Evolutionary conservation across 2,888 invertebrate species (phyloP), one percentile per base, ranked within the genome.

Genomic region (Acanthoscelides obtectus): DNA sequence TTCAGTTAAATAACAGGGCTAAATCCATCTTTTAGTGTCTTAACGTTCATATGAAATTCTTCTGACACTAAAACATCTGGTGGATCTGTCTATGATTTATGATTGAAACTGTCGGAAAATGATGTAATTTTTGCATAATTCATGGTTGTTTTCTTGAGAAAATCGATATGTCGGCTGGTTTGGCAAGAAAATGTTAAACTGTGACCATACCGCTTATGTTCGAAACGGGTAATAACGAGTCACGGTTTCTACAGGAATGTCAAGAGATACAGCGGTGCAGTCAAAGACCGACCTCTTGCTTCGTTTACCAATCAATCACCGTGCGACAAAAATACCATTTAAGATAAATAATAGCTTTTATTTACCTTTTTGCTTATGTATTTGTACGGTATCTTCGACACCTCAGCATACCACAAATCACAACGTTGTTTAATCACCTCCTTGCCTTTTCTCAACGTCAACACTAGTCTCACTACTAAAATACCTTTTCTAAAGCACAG

Each of bases 171-270:
- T 17, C 5, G 45, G 5, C 8, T 45, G 45, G 45, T 45, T 72
- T 70, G 71, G 74, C 72, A 68, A 72, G 72, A 72, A 74, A 74
- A 71, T 71, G 74, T 73, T 73, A 67, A 45, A 45, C 45, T 45
- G 45, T 6, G 45, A 45, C 45, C 45, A 12, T 45, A 45, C 17
- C 45, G 45, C 17, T 45, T 45, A 45, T 45, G 45, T 45, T 27
- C 64, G 27, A 73, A 71, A 72, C 69, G 75, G 70, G 69, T 73
- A 75, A 72, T 70, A 69, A 6, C 45, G 45, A 45, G 45, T 45
- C 45, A 45, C 45, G 45, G 45, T 12, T 45, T 25, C 25, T 25
- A 45, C 1, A 45, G 45, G 45, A 45, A 45, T 45, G 45, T 45
- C 45, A 45, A 45, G 45, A 45, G 45, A 45, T 12, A 45, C 45